Conservation (phyloP, 2,113 vertebrate species). For the Camelus dromedarius region DNA sequence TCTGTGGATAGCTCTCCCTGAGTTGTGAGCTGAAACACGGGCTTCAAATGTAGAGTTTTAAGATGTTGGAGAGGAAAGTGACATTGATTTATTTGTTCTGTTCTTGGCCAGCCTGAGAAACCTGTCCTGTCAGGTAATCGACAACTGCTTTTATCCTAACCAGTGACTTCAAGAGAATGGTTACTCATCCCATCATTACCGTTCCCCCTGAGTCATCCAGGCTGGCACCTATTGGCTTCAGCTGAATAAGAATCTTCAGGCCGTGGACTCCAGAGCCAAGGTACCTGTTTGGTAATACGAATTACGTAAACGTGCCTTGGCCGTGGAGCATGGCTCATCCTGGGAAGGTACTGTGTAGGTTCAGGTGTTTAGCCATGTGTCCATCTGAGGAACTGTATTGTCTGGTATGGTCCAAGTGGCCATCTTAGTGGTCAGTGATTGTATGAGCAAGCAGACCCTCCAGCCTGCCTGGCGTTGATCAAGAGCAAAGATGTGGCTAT, state of each 20-base stretch:
- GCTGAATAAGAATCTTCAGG: constrained; percentile 24
- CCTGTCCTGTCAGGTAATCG: constrained; percentile 76
- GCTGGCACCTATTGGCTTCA: not conserved
- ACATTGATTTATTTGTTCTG: constrained; percentile 79
- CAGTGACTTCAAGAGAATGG: constrained; percentile 63
- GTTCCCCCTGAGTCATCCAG: constrained; percentile 63
- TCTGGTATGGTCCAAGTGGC: not conserved
- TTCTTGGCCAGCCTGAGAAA: constrained; percentile 73
- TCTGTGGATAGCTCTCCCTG: constrained; percentile 29
- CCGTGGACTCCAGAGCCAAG: not conserved
- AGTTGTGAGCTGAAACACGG: constrained; percentile 24
- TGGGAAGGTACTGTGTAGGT: not conserved
- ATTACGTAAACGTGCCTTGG: not conserved
- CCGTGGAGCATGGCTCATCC: not conserved
- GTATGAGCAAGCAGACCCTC: not conserved
- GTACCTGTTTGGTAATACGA: not conserved
- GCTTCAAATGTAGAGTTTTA: constrained; percentile 61
- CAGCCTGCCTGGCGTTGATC: not conserved
- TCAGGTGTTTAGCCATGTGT: not conserved
- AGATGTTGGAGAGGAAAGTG: constrained; percentile 58
- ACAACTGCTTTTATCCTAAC: constrained; percentile 73
- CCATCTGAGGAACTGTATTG: not conserved
- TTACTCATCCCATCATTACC: constrained; percentile 70
- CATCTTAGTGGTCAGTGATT: not conserved
- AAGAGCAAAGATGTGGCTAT: not conserved